Conservation (phyloP, 2,888 invertebrate genomes). For the Nymphalis urticae region DNA sequence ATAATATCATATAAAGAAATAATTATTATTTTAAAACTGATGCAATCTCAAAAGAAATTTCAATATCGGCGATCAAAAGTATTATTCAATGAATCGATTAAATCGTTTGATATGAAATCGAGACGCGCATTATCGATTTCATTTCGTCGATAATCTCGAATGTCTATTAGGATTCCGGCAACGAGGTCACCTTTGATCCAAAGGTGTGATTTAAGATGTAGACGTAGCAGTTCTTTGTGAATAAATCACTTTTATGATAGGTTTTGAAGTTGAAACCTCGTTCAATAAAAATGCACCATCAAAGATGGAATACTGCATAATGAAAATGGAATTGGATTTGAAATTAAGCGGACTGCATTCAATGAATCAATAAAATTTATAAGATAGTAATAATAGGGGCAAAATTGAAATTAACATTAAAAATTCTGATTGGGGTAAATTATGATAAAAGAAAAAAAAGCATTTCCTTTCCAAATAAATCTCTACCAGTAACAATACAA, state of each 20-base stretch:
- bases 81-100: conserved; percentile 18
- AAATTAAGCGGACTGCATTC: background rate
- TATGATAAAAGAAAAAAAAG: too few relatives aligned
- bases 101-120: conserved; percentile 24
- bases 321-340: conserved; percentile 7
- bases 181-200: conserved; percentile 37
- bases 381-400: background rate
- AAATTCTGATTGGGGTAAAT: too few relatives aligned
- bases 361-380: background rate
- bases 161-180: conserved; percentile 34
- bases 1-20: background rate
- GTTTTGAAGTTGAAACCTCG: conserved; percentile 27
- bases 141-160: conserved; percentile 35
- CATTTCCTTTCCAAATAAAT: too few relatives aligned
- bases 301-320: conserved; percentile 7
- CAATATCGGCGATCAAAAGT: conserved; percentile 2
- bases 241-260: conserved; percentile 32
- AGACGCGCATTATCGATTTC: conserved; percentile 28
- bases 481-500: too few relatives aligned
- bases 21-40: background rate
- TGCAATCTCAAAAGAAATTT: background rate
- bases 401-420: background rate
- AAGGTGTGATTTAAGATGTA: conserved; percentile 37
- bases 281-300: conserved; percentile 30
- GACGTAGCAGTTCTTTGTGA: conserved; percentile 37